phyloP scores from a whole-genome alignment of 2,888 invertebrate species.

The Trachelus iudaicus region DNA sequence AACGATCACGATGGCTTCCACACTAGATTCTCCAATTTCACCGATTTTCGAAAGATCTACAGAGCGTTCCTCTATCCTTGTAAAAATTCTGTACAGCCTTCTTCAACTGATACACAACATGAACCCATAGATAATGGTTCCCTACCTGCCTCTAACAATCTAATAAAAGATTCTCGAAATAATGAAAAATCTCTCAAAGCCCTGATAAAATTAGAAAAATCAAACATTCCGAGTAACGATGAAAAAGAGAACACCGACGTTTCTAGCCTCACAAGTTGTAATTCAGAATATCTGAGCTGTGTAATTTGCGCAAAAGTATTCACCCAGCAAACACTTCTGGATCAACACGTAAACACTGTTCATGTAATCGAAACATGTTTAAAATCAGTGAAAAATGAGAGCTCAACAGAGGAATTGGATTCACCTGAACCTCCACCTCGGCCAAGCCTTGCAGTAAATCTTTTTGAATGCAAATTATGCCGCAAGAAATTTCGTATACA shows the following conservation, averaged over 20 bases:
- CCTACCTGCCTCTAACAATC: not conserved
- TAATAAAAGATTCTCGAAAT: not conserved
- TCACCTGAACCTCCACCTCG: not conserved
- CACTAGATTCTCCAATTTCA: constrained; percentile 18
- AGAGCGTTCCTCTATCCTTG: constrained; percentile 8
- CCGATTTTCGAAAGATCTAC: constrained; percentile 28
- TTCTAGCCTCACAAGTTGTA: not conserved
- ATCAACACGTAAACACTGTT: not conserved
- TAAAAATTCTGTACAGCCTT: not conserved
- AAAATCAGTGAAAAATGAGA: constrained; percentile 1
- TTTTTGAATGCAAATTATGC: constrained; percentile 39
- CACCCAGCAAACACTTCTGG: not conserved
- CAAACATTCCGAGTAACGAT: not conserved
- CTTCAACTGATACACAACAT: not conserved
- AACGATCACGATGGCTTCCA: constrained; percentile 7
- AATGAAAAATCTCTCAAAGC: constrained; percentile 6
- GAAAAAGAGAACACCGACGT: not conserved
- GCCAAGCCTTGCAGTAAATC: not conserved
- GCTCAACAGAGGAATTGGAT: not conserved
- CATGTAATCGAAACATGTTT: not conserved
- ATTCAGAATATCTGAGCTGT: not conserved
- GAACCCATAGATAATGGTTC: not conserved
- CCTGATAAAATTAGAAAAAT: not conserved
- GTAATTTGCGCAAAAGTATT: not conserved
- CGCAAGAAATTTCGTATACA: constrained; percentile 38